These are phyloP conservation scores for Drosophila cardini DNA, from an alignment of 1,140 invertebrate species.

Conservation along the genomic window DNA sequence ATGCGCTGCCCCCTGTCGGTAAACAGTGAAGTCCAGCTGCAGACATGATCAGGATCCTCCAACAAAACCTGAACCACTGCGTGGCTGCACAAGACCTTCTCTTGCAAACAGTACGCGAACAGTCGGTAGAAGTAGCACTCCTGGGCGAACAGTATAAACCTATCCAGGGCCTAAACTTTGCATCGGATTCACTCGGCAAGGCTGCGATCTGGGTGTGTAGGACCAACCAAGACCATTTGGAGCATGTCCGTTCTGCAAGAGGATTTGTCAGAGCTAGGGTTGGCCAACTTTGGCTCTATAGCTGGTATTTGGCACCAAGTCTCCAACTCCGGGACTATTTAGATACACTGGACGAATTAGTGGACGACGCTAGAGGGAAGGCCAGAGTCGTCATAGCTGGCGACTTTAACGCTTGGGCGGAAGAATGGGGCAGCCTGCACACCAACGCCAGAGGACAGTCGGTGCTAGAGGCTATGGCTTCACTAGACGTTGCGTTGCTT, in stretches of 20 bases:
- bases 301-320: background rate
- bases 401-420: background rate
- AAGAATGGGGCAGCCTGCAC: background rate
- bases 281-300: background rate
- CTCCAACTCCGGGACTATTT: background rate
- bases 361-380: background rate
- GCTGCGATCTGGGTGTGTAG: background rate
- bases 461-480: background rate
- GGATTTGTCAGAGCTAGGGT: background rate
- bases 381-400: background rate
- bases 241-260: background rate
- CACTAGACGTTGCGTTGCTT: too few species aligned
- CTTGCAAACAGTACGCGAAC: background rate
- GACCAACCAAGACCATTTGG: background rate
- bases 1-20: background rate
- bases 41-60: background rate
- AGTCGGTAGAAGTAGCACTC: background rate
- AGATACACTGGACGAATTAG: background rate
- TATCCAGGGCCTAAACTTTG: background rate
- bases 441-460: background rate
- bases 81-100: background rate
- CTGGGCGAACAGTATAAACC: background rate
- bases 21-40: background rate
- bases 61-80: background rate
- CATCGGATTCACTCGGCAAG: background rate